Evolutionary conservation across 2,797 vertebrate genomes (phyloP), one percentile per base, ranked within the genome.

Genomic region (Ceyx erithaca): DNA sequence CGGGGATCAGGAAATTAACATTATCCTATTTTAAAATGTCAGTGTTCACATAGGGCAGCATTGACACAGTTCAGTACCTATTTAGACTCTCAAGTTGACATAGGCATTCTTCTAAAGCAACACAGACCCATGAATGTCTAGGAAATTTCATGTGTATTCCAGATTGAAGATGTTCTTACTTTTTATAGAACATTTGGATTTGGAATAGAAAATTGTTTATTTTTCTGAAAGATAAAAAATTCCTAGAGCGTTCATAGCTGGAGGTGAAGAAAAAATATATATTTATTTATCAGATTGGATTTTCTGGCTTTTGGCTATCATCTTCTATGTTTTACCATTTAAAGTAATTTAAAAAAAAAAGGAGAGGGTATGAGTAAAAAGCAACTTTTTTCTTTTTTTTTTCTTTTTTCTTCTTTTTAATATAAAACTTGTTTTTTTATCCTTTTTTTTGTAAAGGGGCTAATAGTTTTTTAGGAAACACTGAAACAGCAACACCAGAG

Each of bases 191-290:
- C 6, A 15, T 15, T 82, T 81, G 7, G 7, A 35, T 75, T 82
- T 86, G 10, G 9, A 85, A 61, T n/a, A 78, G 79, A 63, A 48
- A 9, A 4, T 49, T 31, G 1, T 23, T 6, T 37, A 30, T 66
- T 63, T 63, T 28, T 80, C 49, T 85, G 28, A 77, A 85, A 83
- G 30, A 17, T 68, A 62, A 89, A 54, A 82, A 68, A n/a, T 35
- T 16, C 9, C 3, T 33, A 19, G 5, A 13, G 1, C 22, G 6
- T 72, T 63, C 46, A 62, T 23, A 55, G 5, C 4, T 66, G 2
- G 9, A 48, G 17, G 5, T 59, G 1, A 48, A 23, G 15, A 75
- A 66, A 33, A 40, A 14, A 6, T 14, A 40, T 1, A 0, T 33
- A 30, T 22, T 48, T 72, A 10, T 49, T 71, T 57, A 23, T 10